These are phyloP conservation scores for Panulirus ornatus DNA, from an alignment of 1,140 invertebrate genomes.

Conservation along the genomic window DNA sequence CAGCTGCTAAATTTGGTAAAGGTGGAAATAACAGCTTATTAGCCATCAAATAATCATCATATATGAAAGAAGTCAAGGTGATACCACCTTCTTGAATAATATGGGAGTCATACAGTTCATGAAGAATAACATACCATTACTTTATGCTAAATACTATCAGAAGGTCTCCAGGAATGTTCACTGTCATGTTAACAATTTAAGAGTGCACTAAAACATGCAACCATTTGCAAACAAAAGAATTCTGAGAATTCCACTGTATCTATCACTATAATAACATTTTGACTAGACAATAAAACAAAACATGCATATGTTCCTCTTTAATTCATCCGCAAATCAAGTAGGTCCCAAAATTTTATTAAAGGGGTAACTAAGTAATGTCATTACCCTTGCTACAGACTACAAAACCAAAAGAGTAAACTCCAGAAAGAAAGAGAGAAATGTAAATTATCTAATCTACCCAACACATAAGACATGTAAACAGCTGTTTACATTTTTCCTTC, in stretches of 20 bases:
- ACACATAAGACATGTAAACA: not conserved
- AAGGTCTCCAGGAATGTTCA: too few relatives aligned
- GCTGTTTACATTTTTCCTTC: not conserved
- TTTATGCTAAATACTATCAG: too few relatives aligned
- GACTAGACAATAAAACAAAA: not conserved
- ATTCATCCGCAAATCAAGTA: not conserved
- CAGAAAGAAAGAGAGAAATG: too few relatives aligned
- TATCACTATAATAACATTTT: not conserved
- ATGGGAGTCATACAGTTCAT: too few relatives aligned
- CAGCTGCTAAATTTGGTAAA: too few relatives aligned
- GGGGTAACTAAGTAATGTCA: not conserved
- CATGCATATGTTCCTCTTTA: not conserved
- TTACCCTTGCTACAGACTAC: not conserved
- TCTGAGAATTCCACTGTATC: not conserved
- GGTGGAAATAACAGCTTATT: too few relatives aligned
- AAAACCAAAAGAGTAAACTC: not conserved
- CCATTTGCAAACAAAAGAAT: not conserved
- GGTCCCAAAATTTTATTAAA: not conserved
- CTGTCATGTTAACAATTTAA: too few relatives aligned
- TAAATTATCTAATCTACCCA: too few relatives aligned
- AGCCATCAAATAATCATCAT: too few relatives aligned
- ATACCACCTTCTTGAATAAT: too few relatives aligned
- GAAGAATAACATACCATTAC: too few relatives aligned
- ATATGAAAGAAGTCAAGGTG: too few relatives aligned
- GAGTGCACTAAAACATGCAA: not conserved